phyloP scores from a whole-genome alignment of 1,140 invertebrate genomes.

The Temnothorax longispinosus region DNA sequence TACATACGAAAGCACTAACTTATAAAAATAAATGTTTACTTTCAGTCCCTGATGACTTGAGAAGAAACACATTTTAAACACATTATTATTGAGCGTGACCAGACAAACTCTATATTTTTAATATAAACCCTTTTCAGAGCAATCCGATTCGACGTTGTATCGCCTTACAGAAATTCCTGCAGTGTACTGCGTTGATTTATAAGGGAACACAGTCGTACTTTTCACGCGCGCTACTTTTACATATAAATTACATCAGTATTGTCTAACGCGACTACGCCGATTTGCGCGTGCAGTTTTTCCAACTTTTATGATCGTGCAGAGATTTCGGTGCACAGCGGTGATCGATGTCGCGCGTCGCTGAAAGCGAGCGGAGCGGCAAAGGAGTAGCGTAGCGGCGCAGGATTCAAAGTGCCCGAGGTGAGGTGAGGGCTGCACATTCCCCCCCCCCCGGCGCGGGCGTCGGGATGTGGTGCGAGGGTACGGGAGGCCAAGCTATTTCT shows the following conservation, averaged over 20 bases:
- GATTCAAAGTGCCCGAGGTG: conserved; percentile 41
- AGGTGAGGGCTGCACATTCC: conserved; percentile 36
- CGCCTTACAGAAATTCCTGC: background rate
- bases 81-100: background rate
- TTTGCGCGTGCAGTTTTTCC: background rate
- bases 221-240: background rate
- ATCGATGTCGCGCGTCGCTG: conserved; percentile 54
- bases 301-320: conserved; percentile 26
- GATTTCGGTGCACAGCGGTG: conserved; percentile 43
- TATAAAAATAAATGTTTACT: background rate
- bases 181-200: background rate
- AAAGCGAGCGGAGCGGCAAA: conserved; percentile 43
- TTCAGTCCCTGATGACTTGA: background rate
- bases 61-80: background rate
- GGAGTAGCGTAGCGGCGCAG: conserved; percentile 12
- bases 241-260: background rate
- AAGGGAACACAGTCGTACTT: background rate
- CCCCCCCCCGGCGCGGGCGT: background rate
- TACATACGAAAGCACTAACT: background rate
- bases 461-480: conserved; percentile 50
- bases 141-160: background rate
- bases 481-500: conserved; percentile 81
- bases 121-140: background rate
- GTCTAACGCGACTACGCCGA: background rate
- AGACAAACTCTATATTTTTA: background rate